Evolutionary conservation across 2,113 vertebrate genomes (phyloP).

Genomic region (Rhizomys pruinosus): DNA sequence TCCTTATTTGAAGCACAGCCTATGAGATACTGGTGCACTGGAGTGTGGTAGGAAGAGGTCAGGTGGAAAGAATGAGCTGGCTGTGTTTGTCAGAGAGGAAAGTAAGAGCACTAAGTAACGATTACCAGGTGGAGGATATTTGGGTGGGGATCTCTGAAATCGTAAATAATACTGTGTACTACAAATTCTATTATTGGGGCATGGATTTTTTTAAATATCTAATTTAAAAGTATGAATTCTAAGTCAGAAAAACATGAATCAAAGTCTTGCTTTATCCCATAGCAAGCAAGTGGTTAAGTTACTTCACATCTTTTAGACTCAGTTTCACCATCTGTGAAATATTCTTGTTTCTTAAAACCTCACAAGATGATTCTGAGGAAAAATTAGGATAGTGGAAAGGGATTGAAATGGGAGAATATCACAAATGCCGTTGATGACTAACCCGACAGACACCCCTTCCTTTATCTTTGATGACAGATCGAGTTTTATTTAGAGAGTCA

Average conservation of each 20-base stretch:
- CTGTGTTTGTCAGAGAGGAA: slow-evolving; percentile 24
- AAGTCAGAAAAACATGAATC: slow-evolving; percentile 29
- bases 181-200: background rate
- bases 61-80: slow-evolving; percentile 42
- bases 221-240: slow-evolving; percentile 26
- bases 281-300: background rate
- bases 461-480: background rate
- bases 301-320: background rate
- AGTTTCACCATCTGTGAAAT: slow-evolving; percentile 15
- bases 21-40: background rate
- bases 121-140: background rate
- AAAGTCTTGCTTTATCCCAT: background rate
- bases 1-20: background rate
- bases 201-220: background rate
- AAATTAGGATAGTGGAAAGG: background rate
- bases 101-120: slow-evolving; percentile 46
- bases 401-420: background rate
- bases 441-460: background rate
- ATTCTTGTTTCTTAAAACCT: slow-evolving; percentile 1
- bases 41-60: background rate
- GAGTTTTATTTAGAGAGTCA: slow-evolving; percentile 28
- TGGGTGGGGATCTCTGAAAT: background rate
- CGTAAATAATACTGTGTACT: background rate
- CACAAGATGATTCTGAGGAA: background rate
- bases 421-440: background rate